Evolutionary conservation across 2,888 invertebrate species (phyloP), one percentile per base, ranked within the genome.

Genomic region (Platycheirus albimanus): DNA sequence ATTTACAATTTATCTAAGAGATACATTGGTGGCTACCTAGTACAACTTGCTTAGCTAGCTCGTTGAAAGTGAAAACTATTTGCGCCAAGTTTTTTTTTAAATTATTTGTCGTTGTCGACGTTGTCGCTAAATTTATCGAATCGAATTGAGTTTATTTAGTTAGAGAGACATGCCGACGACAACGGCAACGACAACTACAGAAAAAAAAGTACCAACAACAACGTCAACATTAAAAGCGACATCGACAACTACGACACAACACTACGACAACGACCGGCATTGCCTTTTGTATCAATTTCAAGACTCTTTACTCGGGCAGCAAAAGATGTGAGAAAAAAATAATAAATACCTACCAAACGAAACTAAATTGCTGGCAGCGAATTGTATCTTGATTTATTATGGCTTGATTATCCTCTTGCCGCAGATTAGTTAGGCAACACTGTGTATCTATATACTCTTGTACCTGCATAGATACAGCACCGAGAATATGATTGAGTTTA

Each of bases 151-250:
- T 69, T 69, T 54, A 64, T 56, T 69, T 63, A 74, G 74, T 69
- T 56, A 69, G 74, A 79, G 69, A 79, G 79, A 79, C 79, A 69
- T 56, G 63, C 63, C 69, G 79, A 69, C 79, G 79, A 74, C 77
- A 17, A 19, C 30, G 15, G 43, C 11, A 43, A 6, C 0, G 13
- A 43, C 8, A 41, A 41, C 7, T 7, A 33, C 1, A 28, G 28
- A 28, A 7, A 2, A n/a, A 15, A 49, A 28, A 3, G 17, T 11
- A 19, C n/a, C n/a, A 38, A 7, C 54, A 38, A 36, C 20, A 56
- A n/a, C n/a, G n/a, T 24, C n/a, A n/a, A n/a, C n/a, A n/a, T n/a
- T n/a, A n/a, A n/a, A n/a, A n/a, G n/a, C 69, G 79, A 69, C 79
- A 74, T 69, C 77, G 11, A 19, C 30, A 11, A 61, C 11, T 38